Evolutionary conservation across 2,797 vertebrate genomes (phyloP).

Genomic region (Peromyscus melanophrys): DNA sequence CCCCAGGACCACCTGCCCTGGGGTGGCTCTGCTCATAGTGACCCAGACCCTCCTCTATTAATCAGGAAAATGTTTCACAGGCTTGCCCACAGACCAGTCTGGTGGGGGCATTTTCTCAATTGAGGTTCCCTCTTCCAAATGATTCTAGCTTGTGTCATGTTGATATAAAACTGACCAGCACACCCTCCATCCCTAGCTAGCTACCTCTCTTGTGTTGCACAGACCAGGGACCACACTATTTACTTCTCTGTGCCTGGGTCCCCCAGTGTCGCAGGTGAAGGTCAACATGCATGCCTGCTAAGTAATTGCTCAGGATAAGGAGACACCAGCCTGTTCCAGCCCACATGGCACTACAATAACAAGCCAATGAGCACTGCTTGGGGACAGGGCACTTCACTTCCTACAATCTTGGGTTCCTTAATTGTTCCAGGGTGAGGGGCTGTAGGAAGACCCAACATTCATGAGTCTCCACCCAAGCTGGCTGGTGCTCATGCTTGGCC

Average conservation of each 20-base stretch:
- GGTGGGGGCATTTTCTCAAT: neutral
- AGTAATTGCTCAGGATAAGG: neutral
- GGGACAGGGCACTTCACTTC: neutral
- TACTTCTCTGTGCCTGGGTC: neutral
- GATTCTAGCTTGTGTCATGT: neutral
- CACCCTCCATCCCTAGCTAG: no score
- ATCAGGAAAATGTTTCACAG: neutral
- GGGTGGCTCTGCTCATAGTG: neutral
- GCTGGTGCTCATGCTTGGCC: rapidly evolving
- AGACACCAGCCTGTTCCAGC: neutral
- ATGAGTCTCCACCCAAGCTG: rapidly evolving
- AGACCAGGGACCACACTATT: neutral
- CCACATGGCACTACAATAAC: neutral
- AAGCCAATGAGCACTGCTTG: neutral
- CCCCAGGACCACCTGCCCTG: neutral
- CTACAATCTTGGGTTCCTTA: neutral
- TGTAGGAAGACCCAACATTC: rapidly evolving
- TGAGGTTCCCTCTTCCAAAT: neutral
- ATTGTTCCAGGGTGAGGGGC: neutral
- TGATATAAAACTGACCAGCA: neutral
- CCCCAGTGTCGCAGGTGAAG: rapidly evolving
- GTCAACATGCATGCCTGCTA: neutral
- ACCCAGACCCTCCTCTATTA: neutral
- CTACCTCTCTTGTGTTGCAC: neutral
- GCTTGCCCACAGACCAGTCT: neutral